Evolutionary conservation across 2,113 vertebrate genomes (phyloP).

Genomic region (Bufo gargarizans): DNA sequence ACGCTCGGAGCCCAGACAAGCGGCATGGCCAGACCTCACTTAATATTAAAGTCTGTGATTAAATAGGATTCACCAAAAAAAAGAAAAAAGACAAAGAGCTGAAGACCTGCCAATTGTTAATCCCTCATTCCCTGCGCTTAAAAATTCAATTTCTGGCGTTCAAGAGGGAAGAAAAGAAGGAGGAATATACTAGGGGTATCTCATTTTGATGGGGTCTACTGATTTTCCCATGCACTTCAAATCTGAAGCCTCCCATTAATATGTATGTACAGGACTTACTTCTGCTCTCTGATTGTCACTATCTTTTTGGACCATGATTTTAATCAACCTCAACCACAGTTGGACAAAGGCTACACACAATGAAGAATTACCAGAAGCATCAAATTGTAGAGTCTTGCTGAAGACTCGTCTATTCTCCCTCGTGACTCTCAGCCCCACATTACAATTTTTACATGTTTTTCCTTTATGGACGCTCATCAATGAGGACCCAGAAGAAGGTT

Average conservation of each 20-base stretch:
- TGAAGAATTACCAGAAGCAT: not conserved
- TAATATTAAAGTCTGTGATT: conserved; percentile 72
- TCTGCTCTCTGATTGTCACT: conserved; percentile 1
- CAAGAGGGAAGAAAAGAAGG: conserved; percentile 58
- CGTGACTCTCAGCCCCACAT: not conserved
- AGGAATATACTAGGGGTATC: conserved; percentile 59
- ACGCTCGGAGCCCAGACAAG: conserved; percentile 57
- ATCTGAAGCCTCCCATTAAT: conserved; percentile 80
- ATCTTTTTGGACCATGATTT: not conserved
- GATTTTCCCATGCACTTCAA: conserved; percentile 72
- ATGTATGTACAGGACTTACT: conserved; percentile 68
- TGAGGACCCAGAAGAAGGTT: not conserved
- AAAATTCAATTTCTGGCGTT: conserved; percentile 72
- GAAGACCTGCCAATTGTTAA: conserved; percentile 70
- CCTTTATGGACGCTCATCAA: not conserved
- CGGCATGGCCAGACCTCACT: conserved; percentile 64
- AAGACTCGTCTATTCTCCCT: not conserved
- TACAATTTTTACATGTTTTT: not conserved
- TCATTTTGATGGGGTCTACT: conserved; percentile 69
- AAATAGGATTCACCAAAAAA: conserved; percentile 72
- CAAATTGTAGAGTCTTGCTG: not conserved
- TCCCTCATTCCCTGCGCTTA: conserved; percentile 70
- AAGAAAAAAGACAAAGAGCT: conserved; percentile 72
- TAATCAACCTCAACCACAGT: not conserved
- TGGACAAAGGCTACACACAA: not conserved